Conservation (phyloP, 2,113 vertebrate genomes). For the Piliocolobus tephrosceles region DNA sequence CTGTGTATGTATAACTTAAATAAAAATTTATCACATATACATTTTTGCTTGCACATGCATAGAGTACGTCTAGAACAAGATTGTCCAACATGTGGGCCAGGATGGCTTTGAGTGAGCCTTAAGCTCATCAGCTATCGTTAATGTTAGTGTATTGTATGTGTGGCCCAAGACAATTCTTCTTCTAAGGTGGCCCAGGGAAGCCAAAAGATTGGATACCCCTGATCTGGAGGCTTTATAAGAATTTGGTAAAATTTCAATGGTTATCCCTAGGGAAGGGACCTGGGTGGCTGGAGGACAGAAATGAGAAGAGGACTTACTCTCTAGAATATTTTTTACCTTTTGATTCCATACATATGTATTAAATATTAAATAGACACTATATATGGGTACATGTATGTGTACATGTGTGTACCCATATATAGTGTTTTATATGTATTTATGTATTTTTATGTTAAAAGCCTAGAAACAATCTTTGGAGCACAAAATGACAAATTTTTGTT, state of each 20-base stretch:
- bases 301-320: background rate
- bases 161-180: too few species aligned
- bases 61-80: background rate
- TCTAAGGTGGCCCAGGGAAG: too few species aligned
- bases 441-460: too few species aligned
- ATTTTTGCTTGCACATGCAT: background rate
- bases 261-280: background rate
- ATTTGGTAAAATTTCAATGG: background rate
- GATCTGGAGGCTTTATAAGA: background rate
- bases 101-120: too few species aligned
- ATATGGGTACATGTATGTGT: background rate
- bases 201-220: too few species aligned
- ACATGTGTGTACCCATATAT: background rate
- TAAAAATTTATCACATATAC: background rate
- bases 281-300: background rate
- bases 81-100: too few species aligned
- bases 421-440: background rate
- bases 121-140: too few species aligned
- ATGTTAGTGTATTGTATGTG: too few species aligned
- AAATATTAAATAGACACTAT: background rate
- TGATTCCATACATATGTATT: background rate
- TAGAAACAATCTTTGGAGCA: too few species aligned
- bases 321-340: background rate
- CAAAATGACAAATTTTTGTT: background rate
- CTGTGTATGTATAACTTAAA: background rate